Evolutionary conservation across 2,888 invertebrate genomes (phyloP).

Genomic region (Prosopocoilus inquinatus): DNA sequence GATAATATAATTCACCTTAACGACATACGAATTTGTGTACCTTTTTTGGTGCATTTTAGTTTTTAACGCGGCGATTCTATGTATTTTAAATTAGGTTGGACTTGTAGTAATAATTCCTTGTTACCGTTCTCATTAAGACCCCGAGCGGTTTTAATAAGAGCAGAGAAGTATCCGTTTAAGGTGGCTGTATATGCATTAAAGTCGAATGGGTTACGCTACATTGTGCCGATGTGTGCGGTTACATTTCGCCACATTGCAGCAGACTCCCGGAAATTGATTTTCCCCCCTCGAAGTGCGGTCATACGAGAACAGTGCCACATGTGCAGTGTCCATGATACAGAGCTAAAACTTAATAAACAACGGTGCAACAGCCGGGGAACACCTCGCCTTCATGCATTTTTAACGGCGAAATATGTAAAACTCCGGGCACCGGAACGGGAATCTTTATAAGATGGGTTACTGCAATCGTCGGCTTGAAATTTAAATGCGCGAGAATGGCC

Average conservation of each 20-base stretch:
- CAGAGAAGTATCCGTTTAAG: background rate
- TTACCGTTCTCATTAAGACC: too few species aligned
- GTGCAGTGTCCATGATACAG: conserved; percentile 38
- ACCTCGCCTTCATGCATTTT: conserved; percentile 14
- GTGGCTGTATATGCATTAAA: background rate
- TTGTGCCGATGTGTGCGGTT: conserved; percentile 31
- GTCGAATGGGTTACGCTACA: conserved; percentile 17
- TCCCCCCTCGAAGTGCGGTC: conserved; percentile 39
- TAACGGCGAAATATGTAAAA: conserved; percentile 13
- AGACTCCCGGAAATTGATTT: conserved; percentile 44
- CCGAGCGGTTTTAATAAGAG: too few species aligned
- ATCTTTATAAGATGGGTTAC: background rate
- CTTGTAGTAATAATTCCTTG: too few species aligned
- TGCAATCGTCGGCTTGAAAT: conserved; percentile 2
- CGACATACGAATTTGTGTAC: too few species aligned
- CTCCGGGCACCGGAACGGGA: background rate
- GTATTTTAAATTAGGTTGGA: too few species aligned
- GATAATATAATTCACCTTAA: too few species aligned
- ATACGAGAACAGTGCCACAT: conserved; percentile 36
- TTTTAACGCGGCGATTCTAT: too few species aligned
- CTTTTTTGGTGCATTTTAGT: too few species aligned
- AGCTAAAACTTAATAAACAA: conserved; percentile 37
- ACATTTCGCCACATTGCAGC: conserved; percentile 32
- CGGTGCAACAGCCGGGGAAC: conserved; percentile 21
- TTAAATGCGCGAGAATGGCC: conserved; percentile 9